These are phyloP conservation scores for Halichoeres trimaculatus DNA, from an alignment of 2,113 vertebrate species.

Conservation along the genomic window DNA sequence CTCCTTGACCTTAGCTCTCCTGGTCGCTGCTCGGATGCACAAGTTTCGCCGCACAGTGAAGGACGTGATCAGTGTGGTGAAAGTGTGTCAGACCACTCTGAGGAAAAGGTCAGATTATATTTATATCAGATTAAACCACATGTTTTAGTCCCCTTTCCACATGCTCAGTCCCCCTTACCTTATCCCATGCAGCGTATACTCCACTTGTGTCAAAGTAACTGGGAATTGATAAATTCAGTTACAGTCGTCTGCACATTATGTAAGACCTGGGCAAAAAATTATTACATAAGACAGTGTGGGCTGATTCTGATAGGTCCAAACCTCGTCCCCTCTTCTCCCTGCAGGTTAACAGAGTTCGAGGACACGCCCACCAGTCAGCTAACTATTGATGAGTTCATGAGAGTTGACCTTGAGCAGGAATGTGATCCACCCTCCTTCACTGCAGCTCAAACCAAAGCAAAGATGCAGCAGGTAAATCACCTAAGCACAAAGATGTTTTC, in stretches of 20 bases:
- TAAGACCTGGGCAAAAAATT: neutral
- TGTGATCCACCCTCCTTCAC: constrained; percentile 97
- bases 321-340: neutral
- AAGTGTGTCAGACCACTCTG: constrained; percentile 97
- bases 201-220: too few species aligned
- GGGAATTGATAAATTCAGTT: too few species aligned
- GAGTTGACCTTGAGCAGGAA: constrained; percentile 93
- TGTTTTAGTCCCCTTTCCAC: too few species aligned
- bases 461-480: constrained; percentile 89
- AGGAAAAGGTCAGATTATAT: constrained; percentile 90
- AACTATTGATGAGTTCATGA: constrained; percentile 98
- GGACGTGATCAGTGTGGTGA: constrained; percentile 97
- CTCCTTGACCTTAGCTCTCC: constrained; percentile 86
- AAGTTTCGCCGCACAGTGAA: constrained; percentile 96
- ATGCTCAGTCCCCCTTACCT: too few species aligned
- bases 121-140: too few species aligned
- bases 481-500: neutral
- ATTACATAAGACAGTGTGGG: neutral
- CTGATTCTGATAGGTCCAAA: neutral
- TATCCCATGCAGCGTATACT: too few species aligned
- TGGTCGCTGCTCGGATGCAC: constrained; percentile 98
- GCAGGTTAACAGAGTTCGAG: constrained; percentile 96
- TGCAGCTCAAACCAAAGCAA: constrained; percentile 89
- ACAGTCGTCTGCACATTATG: too few species aligned
- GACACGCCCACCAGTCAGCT: constrained; percentile 98